Conservation (phyloP, 2,797 vertebrate species). For the Coluber constrictor region DNA sequence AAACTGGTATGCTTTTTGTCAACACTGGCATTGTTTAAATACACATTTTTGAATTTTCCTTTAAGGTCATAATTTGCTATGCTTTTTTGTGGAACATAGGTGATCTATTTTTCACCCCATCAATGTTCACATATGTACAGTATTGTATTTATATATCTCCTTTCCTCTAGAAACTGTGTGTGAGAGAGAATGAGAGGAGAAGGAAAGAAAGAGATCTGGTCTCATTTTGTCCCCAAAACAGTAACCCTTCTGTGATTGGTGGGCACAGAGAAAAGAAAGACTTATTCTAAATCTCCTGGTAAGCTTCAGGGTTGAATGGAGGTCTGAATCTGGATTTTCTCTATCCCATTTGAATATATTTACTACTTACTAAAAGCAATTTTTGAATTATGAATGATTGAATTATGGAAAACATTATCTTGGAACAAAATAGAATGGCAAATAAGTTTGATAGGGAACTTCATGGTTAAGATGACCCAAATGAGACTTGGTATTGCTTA, state of each 20-base stretch:
- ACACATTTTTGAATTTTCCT: neutral
- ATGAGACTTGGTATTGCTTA: neutral
- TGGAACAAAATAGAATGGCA: neutral
- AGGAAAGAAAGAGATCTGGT: neutral
- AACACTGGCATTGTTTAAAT: neutral
- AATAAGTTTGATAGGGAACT: neutral
- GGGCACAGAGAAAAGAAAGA: neutral
- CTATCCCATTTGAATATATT: neutral
- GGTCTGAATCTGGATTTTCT: neutral
- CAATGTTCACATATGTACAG: neutral
- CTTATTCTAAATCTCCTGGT: neutral
- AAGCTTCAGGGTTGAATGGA: neutral
- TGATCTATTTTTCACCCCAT: neutral
- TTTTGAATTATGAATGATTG: neutral
- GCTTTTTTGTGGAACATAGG: neutral
- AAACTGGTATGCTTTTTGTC: neutral
- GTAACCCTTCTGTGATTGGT: neutral
- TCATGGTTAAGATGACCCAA: neutral
- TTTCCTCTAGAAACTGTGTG: neutral
- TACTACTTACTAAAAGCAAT: neutral
- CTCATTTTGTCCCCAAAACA: neutral
- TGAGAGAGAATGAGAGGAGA: neutral
- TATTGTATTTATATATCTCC: neutral
- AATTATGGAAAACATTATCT: neutral
- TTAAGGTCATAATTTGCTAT: neutral